Evolutionary conservation across 2,888 invertebrate genomes (phyloP).

Genomic region (Sinopyrophorus schimmeli): DNA sequence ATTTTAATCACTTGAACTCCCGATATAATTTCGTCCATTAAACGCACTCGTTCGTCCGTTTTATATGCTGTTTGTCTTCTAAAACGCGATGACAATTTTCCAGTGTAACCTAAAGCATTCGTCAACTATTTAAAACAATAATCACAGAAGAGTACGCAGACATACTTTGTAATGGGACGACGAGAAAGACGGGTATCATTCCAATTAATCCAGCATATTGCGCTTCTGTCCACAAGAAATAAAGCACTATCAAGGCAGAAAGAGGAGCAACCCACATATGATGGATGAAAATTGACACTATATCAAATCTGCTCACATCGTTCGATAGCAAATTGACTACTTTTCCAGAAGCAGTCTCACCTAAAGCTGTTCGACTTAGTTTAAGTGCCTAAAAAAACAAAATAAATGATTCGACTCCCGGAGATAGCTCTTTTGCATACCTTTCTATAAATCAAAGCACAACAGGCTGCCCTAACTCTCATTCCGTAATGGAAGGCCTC

Average conservation of each 20-base stretch:
- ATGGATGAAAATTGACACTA: slow-evolving; percentile 79
- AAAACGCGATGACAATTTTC: slow-evolving; percentile 65
- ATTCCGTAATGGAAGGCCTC: slow-evolving; percentile 77
- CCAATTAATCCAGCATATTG: slow-evolving; percentile 77
- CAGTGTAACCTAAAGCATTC: slow-evolving; percentile 62
- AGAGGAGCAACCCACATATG: slow-evolving; percentile 86
- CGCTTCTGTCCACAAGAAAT: slow-evolving; percentile 76
- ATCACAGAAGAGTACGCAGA: slow-evolving; percentile 12
- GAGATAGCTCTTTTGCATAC: slow-evolving; percentile 52
- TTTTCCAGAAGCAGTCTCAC: slow-evolving; percentile 81
- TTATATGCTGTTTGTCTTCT: slow-evolving; percentile 79
- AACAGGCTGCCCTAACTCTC: slow-evolving; percentile 79
- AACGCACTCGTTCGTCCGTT: slow-evolving; percentile 86
- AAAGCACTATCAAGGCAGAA: slow-evolving; percentile 69
- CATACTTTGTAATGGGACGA: slow-evolving; percentile 82
- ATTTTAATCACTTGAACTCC: slow-evolving; percentile 88
- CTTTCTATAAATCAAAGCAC: slow-evolving; percentile 85
- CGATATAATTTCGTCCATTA: slow-evolving; percentile 93
- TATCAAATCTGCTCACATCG: slow-evolving; percentile 90
- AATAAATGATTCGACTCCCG: background rate
- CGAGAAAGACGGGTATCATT: slow-evolving; percentile 73
- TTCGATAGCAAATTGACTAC: slow-evolving; percentile 92
- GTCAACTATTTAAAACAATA: background rate
- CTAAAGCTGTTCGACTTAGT: slow-evolving; percentile 70
- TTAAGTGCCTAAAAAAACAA: slow-evolving; percentile 65